Conservation (phyloP, 2,888 invertebrate genomes). For the Sisyra terminalis region DNA sequence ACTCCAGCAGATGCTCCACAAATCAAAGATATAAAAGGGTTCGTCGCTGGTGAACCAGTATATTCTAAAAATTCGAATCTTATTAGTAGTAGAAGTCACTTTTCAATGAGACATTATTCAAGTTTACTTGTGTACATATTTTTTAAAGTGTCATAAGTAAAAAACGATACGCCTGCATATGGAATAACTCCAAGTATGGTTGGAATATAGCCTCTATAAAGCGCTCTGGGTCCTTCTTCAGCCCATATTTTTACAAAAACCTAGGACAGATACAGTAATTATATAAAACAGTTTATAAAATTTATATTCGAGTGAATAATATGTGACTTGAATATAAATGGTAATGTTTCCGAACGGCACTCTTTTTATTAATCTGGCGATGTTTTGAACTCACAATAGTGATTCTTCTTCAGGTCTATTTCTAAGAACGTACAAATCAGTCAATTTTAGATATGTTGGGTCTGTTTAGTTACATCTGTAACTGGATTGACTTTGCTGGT, state of each 20-base stretch:
- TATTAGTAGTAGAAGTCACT: neutral
- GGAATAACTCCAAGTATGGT: conserved; percentile 90
- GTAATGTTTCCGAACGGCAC: too few species aligned
- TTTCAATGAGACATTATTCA: neutral
- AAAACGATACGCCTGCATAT: conserved; percentile 94
- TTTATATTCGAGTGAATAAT: too few species aligned
- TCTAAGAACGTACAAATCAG: too few species aligned
- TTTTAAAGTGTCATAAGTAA: conserved; percentile 91
- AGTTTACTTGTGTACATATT: conserved; percentile 50
- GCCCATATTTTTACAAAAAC: conserved; percentile 54
- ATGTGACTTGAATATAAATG: too few species aligned
- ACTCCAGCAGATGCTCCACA: conserved; percentile 89
- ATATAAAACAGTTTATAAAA: too few species aligned
- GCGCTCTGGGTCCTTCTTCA: conserved; percentile 57
- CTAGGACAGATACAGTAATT: too few species aligned
- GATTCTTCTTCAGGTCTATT: too few species aligned
- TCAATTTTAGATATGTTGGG: too few species aligned
- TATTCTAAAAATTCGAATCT: conserved; percentile 21
- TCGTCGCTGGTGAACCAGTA: conserved; percentile 28
- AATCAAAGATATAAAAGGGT: conserved; percentile 46
- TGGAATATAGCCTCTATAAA: conserved; percentile 78
- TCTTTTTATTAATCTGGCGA: too few species aligned
- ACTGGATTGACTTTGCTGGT: too few species aligned
- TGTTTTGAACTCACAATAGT: too few species aligned
- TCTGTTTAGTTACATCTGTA: too few species aligned